phyloP scores from a whole-genome alignment of 2,113 vertebrate species.

The Ceyx cyanopectus region DNA sequence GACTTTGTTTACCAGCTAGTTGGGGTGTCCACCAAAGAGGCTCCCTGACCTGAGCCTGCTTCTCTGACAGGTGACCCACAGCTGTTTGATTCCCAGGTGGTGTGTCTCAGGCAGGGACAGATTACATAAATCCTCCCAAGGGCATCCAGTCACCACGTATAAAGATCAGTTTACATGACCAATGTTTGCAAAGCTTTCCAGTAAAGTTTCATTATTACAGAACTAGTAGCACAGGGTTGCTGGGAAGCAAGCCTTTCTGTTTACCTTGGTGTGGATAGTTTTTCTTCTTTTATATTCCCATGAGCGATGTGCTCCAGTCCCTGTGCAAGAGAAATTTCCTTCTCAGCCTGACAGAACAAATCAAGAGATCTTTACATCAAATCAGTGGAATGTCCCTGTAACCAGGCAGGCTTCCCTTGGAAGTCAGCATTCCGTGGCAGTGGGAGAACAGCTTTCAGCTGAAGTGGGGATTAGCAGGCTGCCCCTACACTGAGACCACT shows the following conservation, averaged over 20 bases:
- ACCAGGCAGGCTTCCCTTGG: neutral
- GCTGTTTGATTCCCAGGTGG: neutral
- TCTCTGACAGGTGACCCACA: neutral
- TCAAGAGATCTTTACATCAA: neutral
- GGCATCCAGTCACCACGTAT: neutral
- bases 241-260: neutral
- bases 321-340: neutral
- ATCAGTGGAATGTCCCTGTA: neutral
- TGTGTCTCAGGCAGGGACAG: neutral
- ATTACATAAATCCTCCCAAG: neutral
- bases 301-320: neutral
- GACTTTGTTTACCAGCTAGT: neutral
- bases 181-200: conserved; percentile 44
- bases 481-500: neutral
- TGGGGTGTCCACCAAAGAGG: neutral
- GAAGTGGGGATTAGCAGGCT: neutral
- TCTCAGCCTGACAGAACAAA: neutral
- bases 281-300: neutral
- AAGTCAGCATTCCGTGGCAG: neutral
- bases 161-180: conserved; percentile 34
- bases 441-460: neutral
- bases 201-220: neutral
- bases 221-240: neutral
- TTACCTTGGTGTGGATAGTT: neutral
- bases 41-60: neutral